Conservation (phyloP, 2,797 vertebrate species). For the Remorina albescens region DNA sequence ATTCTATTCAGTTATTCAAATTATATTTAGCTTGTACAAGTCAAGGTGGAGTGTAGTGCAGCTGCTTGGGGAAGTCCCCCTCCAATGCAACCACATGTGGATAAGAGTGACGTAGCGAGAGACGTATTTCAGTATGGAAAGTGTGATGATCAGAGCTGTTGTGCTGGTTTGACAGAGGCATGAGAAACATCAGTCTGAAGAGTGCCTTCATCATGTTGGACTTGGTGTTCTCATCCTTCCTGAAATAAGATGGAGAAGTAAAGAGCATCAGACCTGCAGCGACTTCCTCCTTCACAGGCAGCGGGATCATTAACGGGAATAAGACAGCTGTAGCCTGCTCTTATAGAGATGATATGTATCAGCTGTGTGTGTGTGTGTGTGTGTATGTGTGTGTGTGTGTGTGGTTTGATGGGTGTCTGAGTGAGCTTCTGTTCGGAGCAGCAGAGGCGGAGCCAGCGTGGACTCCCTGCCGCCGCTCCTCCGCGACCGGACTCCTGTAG, state of each 20-base stretch:
- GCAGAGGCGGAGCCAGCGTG: conserved; percentile 23
- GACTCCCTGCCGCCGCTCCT: neutral
- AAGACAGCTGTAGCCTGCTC: neutral
- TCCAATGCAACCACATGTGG: conserved; percentile 21
- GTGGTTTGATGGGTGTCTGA: conserved; percentile 11
- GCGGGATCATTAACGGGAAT: too few species aligned
- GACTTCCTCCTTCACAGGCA: neutral
- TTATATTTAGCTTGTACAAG: neutral
- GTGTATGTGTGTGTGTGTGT: neutral
- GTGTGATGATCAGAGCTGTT: conserved; percentile 28
- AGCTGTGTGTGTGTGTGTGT: neutral
- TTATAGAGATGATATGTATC: neutral
- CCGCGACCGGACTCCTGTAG: neutral
- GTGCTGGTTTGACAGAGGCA: neutral
- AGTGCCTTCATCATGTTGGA: neutral
- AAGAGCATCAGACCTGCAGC: neutral
- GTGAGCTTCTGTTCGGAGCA: neutral
- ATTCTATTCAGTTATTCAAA: neutral
- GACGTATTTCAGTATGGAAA: conserved; percentile 33
- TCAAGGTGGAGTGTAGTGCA: conserved; percentile 1
- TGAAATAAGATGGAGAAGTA: neutral
- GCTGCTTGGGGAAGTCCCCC: conserved; percentile 43
- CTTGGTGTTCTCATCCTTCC: neutral
- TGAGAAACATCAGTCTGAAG: conserved; percentile 5
- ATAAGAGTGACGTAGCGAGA: conserved; percentile 11